Evolutionary conservation across 2,797 vertebrate genomes (phyloP).

Genomic region (Pipistrellus pipistrellus): DNA sequence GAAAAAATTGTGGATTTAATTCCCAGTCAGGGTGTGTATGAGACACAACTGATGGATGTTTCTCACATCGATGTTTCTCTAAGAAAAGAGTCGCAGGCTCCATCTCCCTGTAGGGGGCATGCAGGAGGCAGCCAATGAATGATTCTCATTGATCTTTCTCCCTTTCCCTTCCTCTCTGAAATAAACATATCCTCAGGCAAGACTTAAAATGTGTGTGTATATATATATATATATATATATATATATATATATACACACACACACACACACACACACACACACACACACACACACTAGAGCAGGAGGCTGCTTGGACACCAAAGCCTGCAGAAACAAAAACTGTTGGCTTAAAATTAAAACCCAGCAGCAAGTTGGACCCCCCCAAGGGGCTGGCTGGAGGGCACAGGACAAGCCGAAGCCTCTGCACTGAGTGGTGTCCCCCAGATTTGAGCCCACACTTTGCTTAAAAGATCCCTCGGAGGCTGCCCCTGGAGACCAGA

Average conservation of each 20-base stretch:
- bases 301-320: background rate
- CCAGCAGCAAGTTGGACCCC: background rate
- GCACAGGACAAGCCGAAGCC: background rate
- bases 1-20: background rate
- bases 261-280: too few species aligned
- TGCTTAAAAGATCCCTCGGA: background rate
- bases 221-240: too few species aligned
- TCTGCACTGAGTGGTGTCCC: accelerated
- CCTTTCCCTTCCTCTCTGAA: background rate
- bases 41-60: background rate
- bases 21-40: background rate
- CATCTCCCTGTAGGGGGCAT: too few species aligned
- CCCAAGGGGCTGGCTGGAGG: background rate
- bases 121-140: background rate
- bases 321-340: background rate
- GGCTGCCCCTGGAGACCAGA: background rate
- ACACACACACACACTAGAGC: too few species aligned
- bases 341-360: background rate
- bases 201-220: background rate
- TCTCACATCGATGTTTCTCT: background rate
- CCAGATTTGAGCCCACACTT: background rate
- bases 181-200: background rate
- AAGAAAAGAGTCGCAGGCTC: too few species aligned
- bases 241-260: too few species aligned
- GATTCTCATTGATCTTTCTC: background rate